These are phyloP conservation scores for Struthio camelus DNA, from an alignment of 2,113 vertebrate species.

Conservation along the genomic window DNA sequence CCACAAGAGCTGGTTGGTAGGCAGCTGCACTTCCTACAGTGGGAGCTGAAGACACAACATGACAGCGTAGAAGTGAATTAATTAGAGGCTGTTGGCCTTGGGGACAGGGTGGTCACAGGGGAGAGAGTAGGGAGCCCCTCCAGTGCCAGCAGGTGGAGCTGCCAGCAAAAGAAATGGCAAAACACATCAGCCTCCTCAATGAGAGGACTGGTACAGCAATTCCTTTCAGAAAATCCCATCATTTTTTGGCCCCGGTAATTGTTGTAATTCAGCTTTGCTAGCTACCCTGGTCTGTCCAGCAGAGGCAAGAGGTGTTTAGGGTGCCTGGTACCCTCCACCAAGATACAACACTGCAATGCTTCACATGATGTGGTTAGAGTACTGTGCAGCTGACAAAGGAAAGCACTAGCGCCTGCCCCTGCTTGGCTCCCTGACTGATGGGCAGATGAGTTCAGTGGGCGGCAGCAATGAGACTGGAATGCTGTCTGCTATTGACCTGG, in stretches of 20 bases:
- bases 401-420: neutral
- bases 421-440: neutral
- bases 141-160: constrained; percentile 61
- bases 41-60: neutral
- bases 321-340: neutral
- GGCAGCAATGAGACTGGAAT: neutral
- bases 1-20: neutral
- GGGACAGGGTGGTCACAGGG: neutral
- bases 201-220: neutral
- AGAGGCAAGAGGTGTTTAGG: neutral
- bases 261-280: neutral
- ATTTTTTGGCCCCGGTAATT: accelerated
- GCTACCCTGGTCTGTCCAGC: neutral
- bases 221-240: neutral
- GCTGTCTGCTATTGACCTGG: neutral
- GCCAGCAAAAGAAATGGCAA: neutral
- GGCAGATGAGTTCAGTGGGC: neutral
- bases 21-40: neutral
- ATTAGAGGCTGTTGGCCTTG: accelerated
- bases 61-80: neutral
- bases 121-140: neutral
- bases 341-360: accelerated
- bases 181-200: accelerated
- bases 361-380: accelerated
- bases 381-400: neutral